Conservation (phyloP, 2,888 invertebrate species). For the Morpho achilles region DNA sequence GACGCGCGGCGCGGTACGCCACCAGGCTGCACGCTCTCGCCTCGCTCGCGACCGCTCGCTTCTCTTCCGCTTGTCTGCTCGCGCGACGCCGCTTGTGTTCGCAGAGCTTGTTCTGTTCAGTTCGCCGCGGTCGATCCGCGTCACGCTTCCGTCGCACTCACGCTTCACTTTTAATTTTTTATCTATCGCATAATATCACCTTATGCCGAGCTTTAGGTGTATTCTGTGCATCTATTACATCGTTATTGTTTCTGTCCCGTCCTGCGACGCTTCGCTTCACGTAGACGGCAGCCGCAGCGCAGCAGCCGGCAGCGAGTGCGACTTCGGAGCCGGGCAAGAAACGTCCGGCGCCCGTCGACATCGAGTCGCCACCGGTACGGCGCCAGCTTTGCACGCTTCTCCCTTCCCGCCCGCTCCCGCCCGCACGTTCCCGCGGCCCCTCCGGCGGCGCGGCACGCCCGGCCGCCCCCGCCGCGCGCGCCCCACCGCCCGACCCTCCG, state of each 20-base stretch:
- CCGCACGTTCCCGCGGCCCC: conserved; percentile 56
- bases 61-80: conserved; percentile 74
- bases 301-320: conserved; percentile 84
- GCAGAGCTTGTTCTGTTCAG: conserved; percentile 73
- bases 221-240: conserved; percentile 79
- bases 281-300: conserved; percentile 77
- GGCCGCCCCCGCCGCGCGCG: conserved; percentile 51
- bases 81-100: conserved; percentile 76
- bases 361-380: conserved; percentile 93
- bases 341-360: conserved; percentile 87
- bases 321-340: conserved; percentile 94
- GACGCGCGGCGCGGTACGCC: conserved; percentile 95
- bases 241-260: conserved; percentile 79
- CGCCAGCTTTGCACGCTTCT: conserved; percentile 83
- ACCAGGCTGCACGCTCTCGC: conserved; percentile 79
- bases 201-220: conserved; percentile 78
- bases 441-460: conserved; percentile 44
- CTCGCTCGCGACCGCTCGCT: conserved; percentile 66
- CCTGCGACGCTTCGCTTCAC: conserved; percentile 79
- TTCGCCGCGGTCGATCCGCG: conserved; percentile 65
- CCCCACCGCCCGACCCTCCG: conserved; percentile 31
- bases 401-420: conserved; percentile 46
- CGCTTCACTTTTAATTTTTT: conserved; percentile 75
- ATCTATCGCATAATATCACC: conserved; percentile 77
- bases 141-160: conserved; percentile 79